Evolutionary conservation across 2,888 invertebrate species (phyloP), one percentile per base, ranked within the genome.

Genomic region (Leucania comma): DNA sequence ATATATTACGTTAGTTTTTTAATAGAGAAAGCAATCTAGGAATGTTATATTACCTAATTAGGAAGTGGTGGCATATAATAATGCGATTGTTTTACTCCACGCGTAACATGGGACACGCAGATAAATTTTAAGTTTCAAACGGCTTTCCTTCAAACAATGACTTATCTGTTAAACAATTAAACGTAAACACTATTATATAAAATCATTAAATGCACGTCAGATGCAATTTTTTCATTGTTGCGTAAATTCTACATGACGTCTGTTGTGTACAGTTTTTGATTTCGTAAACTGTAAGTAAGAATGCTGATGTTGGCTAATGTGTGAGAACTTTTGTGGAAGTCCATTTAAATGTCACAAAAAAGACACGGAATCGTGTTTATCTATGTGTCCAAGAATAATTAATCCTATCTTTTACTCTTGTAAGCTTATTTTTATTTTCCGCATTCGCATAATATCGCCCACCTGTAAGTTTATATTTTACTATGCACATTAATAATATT

Each of bases 1-100:
- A 88, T 90, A 87, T 91, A 87, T 88, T 90, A 89, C 86, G 85
- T 87, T 88, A 87, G 83, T 78, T 86, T 83, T 85, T 88, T 89
- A 89, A 89, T 75, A 81, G 82, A 75, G 89, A 89, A 89, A 89
- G 89, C 76, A 80, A 78, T 80, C 74, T 85, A 82, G 84, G 72
- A 83, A 83, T 83, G 81, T 76, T 83, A 87, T 87, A 87, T 87
- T 86, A 79, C 83, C 86, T 87, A 84, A 88, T 89, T 90, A 88
- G 85, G 86, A 87, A 87, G 80, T 82, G 73, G 54, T 66, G 66
- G 67, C 75, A 67, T 72, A 73, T 78, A 81, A 82, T 66, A 70
- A 57, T 62, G 51, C 66, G 60, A 75, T 81, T 75, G 75, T 68
- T 64, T 72, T 59, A 59, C 64, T 26, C 32, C 48, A 68, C 68